phyloP scores from a whole-genome alignment of 1,140 invertebrate species.

The Nephila pilipes region DNA sequence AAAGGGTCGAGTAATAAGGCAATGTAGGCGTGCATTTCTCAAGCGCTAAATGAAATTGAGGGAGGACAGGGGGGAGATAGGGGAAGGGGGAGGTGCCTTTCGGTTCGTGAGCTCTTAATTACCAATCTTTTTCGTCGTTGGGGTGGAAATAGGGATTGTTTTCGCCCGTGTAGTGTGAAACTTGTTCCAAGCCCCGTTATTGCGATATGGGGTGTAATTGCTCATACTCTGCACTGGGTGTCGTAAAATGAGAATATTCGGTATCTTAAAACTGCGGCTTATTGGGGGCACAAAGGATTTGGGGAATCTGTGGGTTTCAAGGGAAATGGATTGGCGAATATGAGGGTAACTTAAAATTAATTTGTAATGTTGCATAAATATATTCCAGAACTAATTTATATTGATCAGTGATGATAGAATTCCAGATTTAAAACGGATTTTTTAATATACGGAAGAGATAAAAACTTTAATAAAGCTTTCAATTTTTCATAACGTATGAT shows the following conservation, averaged over 20 bases:
- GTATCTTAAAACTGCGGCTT: not conserved
- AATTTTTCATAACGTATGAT: too few relatives aligned
- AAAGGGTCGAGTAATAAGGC: slow-evolving; percentile 5
- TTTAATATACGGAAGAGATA: too few relatives aligned
- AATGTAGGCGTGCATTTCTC: slow-evolving; percentile 56
- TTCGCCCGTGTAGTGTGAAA: not conserved
- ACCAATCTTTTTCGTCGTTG: slow-evolving; percentile 40
- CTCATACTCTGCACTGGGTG: not conserved
- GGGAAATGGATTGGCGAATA: not conserved
- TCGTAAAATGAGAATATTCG: slow-evolving; percentile 1
- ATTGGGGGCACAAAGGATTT: not conserved
- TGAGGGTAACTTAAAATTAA: not conserved
- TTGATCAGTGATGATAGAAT: too few relatives aligned
- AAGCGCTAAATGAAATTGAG: slow-evolving; percentile 50
- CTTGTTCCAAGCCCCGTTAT: slow-evolving; percentile 4
- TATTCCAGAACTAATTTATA: too few relatives aligned
- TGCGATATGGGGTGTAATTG: slow-evolving; percentile 28
- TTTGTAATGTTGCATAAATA: too few relatives aligned
- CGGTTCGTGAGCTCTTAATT: slow-evolving; percentile 41
- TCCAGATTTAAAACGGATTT: too few relatives aligned
- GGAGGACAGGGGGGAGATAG: not conserved
- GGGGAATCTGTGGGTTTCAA: not conserved
- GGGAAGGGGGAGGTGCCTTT: not conserved
- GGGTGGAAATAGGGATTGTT: slow-evolving; percentile 26
- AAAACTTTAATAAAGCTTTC: too few relatives aligned